Conservation (phyloP, 2,797 vertebrate species). For the Oryzias sinensis region DNA sequence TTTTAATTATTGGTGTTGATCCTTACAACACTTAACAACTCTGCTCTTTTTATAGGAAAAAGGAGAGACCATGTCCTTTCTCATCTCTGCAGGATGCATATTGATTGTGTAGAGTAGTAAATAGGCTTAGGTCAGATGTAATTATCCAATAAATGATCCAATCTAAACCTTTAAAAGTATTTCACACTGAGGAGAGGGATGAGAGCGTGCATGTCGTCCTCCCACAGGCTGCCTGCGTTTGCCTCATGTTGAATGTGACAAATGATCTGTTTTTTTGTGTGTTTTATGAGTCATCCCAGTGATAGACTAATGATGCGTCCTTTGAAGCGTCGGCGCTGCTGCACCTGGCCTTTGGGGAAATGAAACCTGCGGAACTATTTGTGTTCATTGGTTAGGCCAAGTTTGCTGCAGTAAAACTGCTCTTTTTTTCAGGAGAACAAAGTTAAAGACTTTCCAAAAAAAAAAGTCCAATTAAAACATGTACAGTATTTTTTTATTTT, state of each 20-base stretch:
- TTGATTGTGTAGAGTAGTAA: too few species aligned
- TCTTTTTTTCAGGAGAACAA: too few species aligned
- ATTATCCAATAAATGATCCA: neutral
- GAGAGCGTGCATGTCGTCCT: neutral
- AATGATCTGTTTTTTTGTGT: neutral
- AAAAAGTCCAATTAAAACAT: too few species aligned
- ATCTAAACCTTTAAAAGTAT: neutral
- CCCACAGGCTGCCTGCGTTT: neutral
- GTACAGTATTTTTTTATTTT: too few species aligned
- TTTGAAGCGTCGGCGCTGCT: neutral
- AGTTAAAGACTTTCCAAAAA: too few species aligned
- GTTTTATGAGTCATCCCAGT: constrained; percentile 13
- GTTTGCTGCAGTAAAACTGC: too few species aligned
- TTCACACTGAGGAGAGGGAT: neutral
- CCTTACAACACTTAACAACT: too few species aligned
- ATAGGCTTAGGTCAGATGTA: neutral
- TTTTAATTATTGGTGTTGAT: too few species aligned
- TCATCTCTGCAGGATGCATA: too few species aligned
- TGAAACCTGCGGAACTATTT: constrained; percentile 1
- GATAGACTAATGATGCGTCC: neutral
- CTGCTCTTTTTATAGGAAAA: too few species aligned
- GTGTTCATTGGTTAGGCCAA: constrained; percentile 2
- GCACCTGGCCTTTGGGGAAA: constrained; percentile 17
- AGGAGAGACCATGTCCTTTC: too few species aligned
- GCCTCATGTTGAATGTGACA: neutral